Conservation (phyloP, 2,797 vertebrate species). For the Parotocinclus haroldoi region DNA sequence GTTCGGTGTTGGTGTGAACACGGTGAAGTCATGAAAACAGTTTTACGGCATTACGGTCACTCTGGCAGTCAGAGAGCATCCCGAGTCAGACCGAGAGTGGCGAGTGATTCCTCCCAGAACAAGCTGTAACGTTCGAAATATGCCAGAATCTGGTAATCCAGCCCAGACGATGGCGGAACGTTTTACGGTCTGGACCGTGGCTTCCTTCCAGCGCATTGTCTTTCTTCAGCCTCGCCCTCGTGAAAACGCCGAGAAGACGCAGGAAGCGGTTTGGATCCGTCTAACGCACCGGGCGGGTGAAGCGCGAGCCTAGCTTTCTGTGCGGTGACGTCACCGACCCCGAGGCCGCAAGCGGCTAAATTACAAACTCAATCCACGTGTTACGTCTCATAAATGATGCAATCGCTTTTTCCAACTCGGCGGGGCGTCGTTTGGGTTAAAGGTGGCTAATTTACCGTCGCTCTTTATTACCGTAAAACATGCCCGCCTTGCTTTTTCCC, state of each 20-base stretch:
- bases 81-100: no score
- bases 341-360: constrained; percentile 5
- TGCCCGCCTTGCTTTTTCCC: no score
- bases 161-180: constrained; percentile 56
- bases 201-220: constrained; percentile 50
- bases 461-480: no score
- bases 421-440: background rate
- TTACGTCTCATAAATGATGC: constrained; percentile 1
- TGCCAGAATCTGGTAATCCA: constrained; percentile 54
- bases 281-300: constrained; percentile 51
- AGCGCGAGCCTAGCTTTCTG: background rate
- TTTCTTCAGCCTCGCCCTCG: constrained; percentile 52
- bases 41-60: no score
- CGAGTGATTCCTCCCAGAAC: no score
- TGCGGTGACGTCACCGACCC: constrained; percentile 16
- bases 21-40: no score
- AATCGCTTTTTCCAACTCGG: constrained; percentile 1
- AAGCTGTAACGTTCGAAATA: no score
- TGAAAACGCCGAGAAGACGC: constrained; percentile 54
- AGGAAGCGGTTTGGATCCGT: constrained; percentile 61
- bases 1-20: no score
- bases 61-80: no score
- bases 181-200: constrained; percentile 54
- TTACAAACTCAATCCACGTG: constrained; percentile 17
- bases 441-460: no score